Percentiles rank a stretch among this genome's conserved stretches.
These are phyloP conservation scores for Ctenomys sociabilis DNA, from an alignment of 2,113 vertebrate genomes.

Conservation along the genomic window DNA sequence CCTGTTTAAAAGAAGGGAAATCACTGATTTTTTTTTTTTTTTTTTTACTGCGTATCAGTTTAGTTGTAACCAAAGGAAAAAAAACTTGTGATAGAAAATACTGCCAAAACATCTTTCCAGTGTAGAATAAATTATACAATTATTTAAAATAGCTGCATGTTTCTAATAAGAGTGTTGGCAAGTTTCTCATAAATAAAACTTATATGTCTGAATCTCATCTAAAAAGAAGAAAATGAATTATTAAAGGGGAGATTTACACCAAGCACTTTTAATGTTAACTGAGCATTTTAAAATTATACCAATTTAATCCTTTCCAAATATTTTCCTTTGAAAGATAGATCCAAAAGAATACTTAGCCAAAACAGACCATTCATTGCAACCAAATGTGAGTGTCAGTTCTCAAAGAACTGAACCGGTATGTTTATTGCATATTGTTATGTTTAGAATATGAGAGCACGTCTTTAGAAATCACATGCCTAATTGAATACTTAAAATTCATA, in stretches of 20 bases:
- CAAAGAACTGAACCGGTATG: conserved; percentile 48
- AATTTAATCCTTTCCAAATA: conserved; percentile 72
- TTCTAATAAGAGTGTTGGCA: conserved; percentile 71
- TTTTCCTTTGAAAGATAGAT: conserved; percentile 54
- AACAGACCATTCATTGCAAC: conserved; percentile 56
- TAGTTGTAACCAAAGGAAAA: conserved; percentile 71
- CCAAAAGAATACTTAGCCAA: conserved; percentile 60
- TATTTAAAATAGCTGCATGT: conserved; percentile 52
- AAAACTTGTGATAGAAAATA: conserved; percentile 66
- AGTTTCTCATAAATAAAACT: conserved; percentile 73
- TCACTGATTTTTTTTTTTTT: conserved; percentile 71
- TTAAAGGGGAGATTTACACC: conserved; percentile 69
- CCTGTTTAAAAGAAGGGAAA: conserved; percentile 88
- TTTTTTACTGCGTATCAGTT: conserved; percentile 57
- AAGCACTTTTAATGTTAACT: conserved; percentile 61
- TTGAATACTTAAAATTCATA: conserved; percentile 47
- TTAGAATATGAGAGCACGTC: conserved; percentile 44
- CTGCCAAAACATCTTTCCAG: conserved; percentile 67
- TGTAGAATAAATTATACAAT: conserved; percentile 61
- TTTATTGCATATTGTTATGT: conserved; percentile 49
- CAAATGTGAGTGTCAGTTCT: conserved; percentile 57
- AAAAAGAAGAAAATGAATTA: conserved; percentile 69
- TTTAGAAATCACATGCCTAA: conserved; percentile 51
- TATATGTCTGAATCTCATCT: conserved; percentile 66
- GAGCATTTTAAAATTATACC: conserved; percentile 55